Base-by-base conservation (phyloP, 2,113 vertebrate species). In the Perca fluviatilis region DNA sequence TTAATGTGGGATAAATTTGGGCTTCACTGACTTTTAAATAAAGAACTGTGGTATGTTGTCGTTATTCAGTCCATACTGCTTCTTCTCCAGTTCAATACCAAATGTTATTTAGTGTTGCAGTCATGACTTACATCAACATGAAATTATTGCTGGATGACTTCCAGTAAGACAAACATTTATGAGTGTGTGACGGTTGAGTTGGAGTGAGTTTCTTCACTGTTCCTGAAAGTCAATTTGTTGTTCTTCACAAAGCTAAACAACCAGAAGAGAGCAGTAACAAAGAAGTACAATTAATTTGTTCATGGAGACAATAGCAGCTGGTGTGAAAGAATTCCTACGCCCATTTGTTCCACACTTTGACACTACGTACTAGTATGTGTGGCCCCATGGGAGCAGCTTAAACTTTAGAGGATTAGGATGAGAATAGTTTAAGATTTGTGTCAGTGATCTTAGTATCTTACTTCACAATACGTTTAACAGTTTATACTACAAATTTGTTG, bases 241-340 rank as follows among this genome's bases (percentile, higher is more conserved):
- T 40, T 50, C 19, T n/a, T 56, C n/a, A 4, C 5, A 11, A 65
- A 65, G 3, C 6, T 25, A 65, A 74, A 61, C 25, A 74, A 3
- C 53, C 40, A 11, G 40, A 10, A 16, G 9, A 54, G 21, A 54
- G 40, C 30, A 16, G 12, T 36, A 40, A 54, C 27, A 64, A 16
- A 43, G 12, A 40, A 65, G 33, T 46, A 4, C 36, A 13, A 18
- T 6, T 57, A 15, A 27, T 57, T 6, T 47, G 8, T 49, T 77
- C 53, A 33, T 66, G 63, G 49, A 23, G 25, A 67, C 74, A 57
- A 57, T 47, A 33, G 74, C 25, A 36, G 76, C 47, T 70, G 51
- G 13, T 67, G 51, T n/a, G 25, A 49, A 77, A 67, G 25, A 11
- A 56, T 66, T 65, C 3, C 23, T 15, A n/a, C 1, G 11, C 50